Base-by-base conservation (phyloP, 2,888 invertebrate species). In the Chalcis sispes region DNA sequence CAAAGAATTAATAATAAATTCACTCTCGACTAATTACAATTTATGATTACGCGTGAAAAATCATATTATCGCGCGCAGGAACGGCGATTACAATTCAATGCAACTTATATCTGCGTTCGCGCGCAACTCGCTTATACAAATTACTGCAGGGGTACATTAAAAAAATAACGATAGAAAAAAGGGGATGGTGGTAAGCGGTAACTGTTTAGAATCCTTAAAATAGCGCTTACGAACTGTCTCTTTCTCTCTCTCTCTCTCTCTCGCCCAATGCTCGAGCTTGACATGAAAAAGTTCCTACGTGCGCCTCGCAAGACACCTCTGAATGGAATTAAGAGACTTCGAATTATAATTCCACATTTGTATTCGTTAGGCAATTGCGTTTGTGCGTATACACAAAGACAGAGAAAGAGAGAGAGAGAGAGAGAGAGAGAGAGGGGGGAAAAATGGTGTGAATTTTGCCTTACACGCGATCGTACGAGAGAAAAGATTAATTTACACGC, bases 311-410 rank as follows among this genome's bases (percentile, higher is more conserved):
- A 40, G 50, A 62, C 65, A 40, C 52, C 66, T 67, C 25, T 70
- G 74, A 74, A 76, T 72, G 69, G 73, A 77, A 73, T 77, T 56
- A 56, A 80, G 72, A 64, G 80, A 79, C 80, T 81, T 81, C 82
- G 84, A 86, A 85, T 85, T 85, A 85, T 85, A 86, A 87, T 86
- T 84, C 82, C 81, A 82, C 85, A 87, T 87, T 87, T 87, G 83
- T 87, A 87, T 87, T 87, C 87, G 87, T 87, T 87, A 85, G 84
- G 82, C 80, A 36, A 40, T 46, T 25, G 56, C 32, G 20, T 32
- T 52, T 27, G 27, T 46, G 13, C 40, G 27, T n/a, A 20, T 10
- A 13, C 29, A n/a, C n/a, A n/a, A n/a, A n/a, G n/a, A n/a, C n/a
- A n/a, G n/a, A n/a, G n/a, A n/a, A n/a, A n/a, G n/a, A n/a, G n/a